These are phyloP conservation scores for Capromys pilorides DNA, from an alignment of 2,797 vertebrate genomes.

Conservation along the genomic window DNA sequence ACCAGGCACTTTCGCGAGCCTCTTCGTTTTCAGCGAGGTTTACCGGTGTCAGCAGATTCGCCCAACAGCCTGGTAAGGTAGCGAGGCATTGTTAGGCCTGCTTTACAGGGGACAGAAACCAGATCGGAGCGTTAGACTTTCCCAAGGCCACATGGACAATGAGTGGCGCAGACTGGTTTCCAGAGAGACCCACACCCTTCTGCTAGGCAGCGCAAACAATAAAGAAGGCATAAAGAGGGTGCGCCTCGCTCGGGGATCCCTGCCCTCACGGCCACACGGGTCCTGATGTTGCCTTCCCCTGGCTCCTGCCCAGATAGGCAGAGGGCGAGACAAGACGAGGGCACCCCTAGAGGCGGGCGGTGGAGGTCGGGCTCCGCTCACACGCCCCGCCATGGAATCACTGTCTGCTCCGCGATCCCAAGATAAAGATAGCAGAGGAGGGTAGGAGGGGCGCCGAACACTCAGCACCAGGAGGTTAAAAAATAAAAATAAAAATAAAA, in stretches of 20 bases:
- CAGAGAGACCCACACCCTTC: constrained; percentile 37
- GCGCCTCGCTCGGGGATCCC: background rate
- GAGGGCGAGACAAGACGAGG: background rate
- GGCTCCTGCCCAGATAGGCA: background rate
- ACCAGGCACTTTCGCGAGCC: constrained; percentile 75
- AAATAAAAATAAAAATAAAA: too few species aligned
- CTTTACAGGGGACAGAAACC: constrained; percentile 70
- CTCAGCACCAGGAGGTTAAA: background rate
- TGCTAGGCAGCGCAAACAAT: background rate
- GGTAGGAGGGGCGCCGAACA: background rate
- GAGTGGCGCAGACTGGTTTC: background rate
- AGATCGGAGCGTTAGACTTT: constrained; percentile 64
- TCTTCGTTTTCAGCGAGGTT: constrained; percentile 76
- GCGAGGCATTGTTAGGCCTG: constrained; percentile 62
- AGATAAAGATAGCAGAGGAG: too few species aligned
- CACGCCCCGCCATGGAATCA: background rate
- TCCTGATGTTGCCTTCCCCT: background rate
- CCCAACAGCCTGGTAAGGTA: constrained; percentile 72
- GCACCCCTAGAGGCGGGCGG: background rate
- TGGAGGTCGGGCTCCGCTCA: background rate
- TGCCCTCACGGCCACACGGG: background rate
- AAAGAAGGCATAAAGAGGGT: background rate
- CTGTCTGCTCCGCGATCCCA: background rate
- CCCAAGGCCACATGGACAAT: constrained; percentile 67
- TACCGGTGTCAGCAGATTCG: constrained; percentile 78